Evolutionary conservation across 2,113 vertebrate genomes (phyloP), one percentile per base, ranked within the genome.

Genomic region (Gymnobelideus leadbeateri): DNA sequence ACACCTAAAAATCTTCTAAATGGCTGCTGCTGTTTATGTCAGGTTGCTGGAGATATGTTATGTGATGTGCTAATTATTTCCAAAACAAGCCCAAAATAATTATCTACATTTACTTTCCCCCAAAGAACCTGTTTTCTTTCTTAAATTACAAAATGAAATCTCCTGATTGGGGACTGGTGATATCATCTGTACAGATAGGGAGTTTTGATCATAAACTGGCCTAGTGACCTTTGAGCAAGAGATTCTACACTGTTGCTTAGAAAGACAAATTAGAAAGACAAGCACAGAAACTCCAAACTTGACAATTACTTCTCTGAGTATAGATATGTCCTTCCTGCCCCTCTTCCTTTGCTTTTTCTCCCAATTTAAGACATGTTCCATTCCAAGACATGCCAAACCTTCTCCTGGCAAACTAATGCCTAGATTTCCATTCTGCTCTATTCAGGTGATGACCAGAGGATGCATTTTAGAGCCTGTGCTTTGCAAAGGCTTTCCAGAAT

Each of bases 41-140:
- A 92, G 19, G 92, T 0, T 68, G 84, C 91, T 95, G 92, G 93
- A 96, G 53, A 93, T n/a, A 68, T 51, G 54, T 95, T 84, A 93
- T 92, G 94, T 50, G 68, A 91, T 92, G 91, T 91, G 91, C 95
- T 97, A 97, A 98, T 98, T 98, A 98, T 96, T 96, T 98, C 89
- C 90, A 93, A 97, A 16, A 43, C 51, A 89, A 94, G 93, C 91
- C 89, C 93, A n/a, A 90, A 97, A 96, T 92, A 95, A 97, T 16
- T 92, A 94, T 95, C 93, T 51, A 52, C 43, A 43, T 61, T 95
- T 91, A 43, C 94, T 95, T 92, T 96, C 55, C 97, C 96, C 89
- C 54, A 25, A n/a, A 95, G 95, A 96, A 95, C 24, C 25, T 47
- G 51, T 95, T 97, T 95, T 57, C 96, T 55, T 61, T 89, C 95